Evolutionary conservation across 2,797 vertebrate species (phyloP).

Genomic region (Takifugu rubripes): DNA sequence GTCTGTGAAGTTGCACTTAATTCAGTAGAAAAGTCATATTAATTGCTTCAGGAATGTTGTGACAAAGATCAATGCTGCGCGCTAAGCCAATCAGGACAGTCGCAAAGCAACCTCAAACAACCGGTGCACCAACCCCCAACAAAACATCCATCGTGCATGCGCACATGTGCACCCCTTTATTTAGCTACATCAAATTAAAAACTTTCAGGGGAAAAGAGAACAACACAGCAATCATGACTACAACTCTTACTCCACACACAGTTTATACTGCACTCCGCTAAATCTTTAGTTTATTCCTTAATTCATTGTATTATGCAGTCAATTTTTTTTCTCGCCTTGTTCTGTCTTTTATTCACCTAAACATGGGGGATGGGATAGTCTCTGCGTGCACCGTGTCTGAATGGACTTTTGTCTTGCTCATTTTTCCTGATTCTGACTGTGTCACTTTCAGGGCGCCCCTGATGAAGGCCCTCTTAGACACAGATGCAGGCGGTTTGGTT

Average conservation of each 20-base stretch:
- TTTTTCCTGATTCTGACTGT: conserved; percentile 89
- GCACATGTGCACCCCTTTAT: conserved; percentile 8
- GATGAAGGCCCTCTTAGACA: conserved; percentile 79
- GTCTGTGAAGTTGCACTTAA: conserved; percentile 25
- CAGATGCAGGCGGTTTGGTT: conserved; percentile 72
- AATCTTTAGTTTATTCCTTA: conserved; percentile 19
- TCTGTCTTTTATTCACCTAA: conserved; percentile 69
- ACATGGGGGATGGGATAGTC: conserved; percentile 81
- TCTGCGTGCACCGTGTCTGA: conserved; percentile 82
- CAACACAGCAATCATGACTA: conserved; percentile 65
- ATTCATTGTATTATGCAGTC: conserved; percentile 52
- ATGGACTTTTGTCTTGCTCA: conserved; percentile 94
- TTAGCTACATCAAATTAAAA: conserved; percentile 23
- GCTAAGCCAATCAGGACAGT: conserved; percentile 30
- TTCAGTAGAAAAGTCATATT: conserved; percentile 26
- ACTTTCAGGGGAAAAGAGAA: conserved; percentile 29
- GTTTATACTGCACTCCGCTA: conserved; percentile 70
- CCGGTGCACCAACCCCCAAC: conserved; percentile 5
- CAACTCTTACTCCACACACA: conserved; percentile 84
- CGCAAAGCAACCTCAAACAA: conserved; percentile 28
- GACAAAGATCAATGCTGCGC: conserved; percentile 37
- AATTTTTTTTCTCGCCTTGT: conserved; percentile 48
- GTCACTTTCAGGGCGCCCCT: conserved; percentile 86
- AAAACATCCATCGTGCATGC: conserved; percentile 10
- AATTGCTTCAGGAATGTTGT: conserved; percentile 24